These are phyloP conservation scores for Galerucella calmariensis DNA, from an alignment of 2,888 invertebrate genomes.

Conservation along the genomic window DNA sequence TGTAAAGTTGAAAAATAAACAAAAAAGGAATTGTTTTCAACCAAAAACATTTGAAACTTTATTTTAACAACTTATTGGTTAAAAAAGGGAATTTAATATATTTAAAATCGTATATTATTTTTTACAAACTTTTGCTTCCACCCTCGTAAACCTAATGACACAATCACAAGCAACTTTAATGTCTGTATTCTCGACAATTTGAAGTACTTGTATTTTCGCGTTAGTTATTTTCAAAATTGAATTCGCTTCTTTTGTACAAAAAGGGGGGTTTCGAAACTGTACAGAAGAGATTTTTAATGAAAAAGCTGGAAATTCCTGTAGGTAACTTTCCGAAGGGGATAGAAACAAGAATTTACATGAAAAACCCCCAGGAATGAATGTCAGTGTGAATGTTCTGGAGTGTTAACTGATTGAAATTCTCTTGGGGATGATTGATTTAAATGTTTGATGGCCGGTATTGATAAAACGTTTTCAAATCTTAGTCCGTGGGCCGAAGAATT, in stretches of 20 bases:
- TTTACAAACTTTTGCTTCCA: too few relatives aligned
- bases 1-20: too few relatives aligned
- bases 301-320: slow-evolving; percentile 19
- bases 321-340: slow-evolving; percentile 28
- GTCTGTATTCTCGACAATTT: background rate
- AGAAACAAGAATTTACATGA: slow-evolving; percentile 34
- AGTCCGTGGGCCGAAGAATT: slow-evolving; percentile 9
- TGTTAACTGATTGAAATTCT: slow-evolving; percentile 52
- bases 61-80: too few relatives aligned
- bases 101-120: too few relatives aligned
- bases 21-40: too few relatives aligned
- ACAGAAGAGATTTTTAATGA: slow-evolving; percentile 15
- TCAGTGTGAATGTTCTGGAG: slow-evolving; percentile 43
- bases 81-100: too few relatives aligned
- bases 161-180: background rate
- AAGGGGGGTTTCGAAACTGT: background rate
- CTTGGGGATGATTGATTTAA: slow-evolving; percentile 52
- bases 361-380: slow-evolving; percentile 39
- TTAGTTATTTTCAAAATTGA: slow-evolving; percentile 14
- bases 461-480: slow-evolving; percentile 32
- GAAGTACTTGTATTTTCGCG: background rate
- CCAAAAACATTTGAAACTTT: too few relatives aligned
- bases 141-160: too few relatives aligned
- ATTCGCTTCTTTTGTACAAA: background rate
- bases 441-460: slow-evolving; percentile 52